A percentile compares a stretch with the other conserved stretches of the same genome.
Conservation (phyloP, 2,113 vertebrate genomes). For the Bungarus multicinctus region DNA sequence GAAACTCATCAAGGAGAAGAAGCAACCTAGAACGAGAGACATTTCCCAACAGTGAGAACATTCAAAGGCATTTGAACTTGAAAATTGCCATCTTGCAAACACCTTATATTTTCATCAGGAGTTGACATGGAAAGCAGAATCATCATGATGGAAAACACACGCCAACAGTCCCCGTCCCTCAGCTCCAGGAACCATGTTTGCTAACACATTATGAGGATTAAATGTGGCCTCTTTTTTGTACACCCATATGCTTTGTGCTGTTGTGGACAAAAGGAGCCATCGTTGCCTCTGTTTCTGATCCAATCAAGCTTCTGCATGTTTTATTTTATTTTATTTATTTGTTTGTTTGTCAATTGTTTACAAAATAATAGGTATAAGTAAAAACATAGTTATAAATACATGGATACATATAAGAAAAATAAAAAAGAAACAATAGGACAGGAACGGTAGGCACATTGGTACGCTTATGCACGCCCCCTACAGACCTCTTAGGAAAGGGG, state of each 20-base stretch:
- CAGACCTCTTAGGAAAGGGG: too few species aligned
- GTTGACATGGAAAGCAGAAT: constrained; percentile 29
- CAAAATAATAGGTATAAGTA: too few species aligned
- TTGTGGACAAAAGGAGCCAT: constrained; percentile 52
- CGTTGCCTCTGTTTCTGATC: constrained; percentile 44
- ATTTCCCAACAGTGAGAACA: background rate
- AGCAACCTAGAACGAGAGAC: background rate
- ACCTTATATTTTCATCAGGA: constrained; percentile 36
- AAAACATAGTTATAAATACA: too few species aligned
- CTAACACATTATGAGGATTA: constrained; percentile 34
- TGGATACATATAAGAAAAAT: too few species aligned
- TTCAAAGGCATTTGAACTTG: background rate
- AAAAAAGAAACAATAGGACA: too few species aligned
- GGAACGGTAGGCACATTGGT: too few species aligned
- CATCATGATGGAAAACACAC: background rate
- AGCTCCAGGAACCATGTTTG: background rate
- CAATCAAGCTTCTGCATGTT: constrained; percentile 45
- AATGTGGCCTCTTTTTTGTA: constrained; percentile 28
- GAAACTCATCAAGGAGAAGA: too few species aligned
- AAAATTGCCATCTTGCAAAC: constrained; percentile 41
- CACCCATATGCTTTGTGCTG: constrained; percentile 49
- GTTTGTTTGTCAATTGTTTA: too few species aligned
- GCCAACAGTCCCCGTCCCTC: background rate
- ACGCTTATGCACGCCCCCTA: too few species aligned
- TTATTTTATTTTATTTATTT: too few species aligned